phyloP scores from a whole-genome alignment of 1,140 invertebrate genomes.

The Calliphora vicina region DNA sequence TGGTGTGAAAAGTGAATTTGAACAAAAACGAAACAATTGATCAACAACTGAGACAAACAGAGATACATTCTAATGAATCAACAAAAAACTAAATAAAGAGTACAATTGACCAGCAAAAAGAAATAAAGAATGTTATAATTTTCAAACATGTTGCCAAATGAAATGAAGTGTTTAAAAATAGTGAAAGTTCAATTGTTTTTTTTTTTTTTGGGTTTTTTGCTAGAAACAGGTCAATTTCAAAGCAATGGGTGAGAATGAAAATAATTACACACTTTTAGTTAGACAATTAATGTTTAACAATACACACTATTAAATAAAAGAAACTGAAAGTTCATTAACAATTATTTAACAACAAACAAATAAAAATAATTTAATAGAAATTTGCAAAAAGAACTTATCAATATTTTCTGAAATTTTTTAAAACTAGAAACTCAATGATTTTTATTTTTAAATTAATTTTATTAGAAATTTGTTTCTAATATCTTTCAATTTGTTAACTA shows the following conservation, averaged over 20 bases:
- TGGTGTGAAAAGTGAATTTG: background rate
- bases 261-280: too few relatives aligned
- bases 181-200: too few relatives aligned
- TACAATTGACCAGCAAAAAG: background rate
- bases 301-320: background rate
- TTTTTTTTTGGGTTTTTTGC: too few relatives aligned
- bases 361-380: background rate
- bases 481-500: background rate
- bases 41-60: background rate
- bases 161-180: too few relatives aligned
- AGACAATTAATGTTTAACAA: too few relatives aligned
- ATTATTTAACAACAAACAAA: background rate
- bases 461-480: too few relatives aligned
- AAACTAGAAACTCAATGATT: background rate
- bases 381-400: too few relatives aligned
- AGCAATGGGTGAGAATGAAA: too few relatives aligned
- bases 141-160: background rate
- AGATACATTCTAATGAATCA: background rate
- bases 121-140: background rate
- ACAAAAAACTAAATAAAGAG: background rate
- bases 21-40: background rate
- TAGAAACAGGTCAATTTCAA: too few relatives aligned
- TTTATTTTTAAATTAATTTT: too few relatives aligned
- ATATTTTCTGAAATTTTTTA: background rate
- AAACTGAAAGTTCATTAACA: background rate